Base-by-base conservation (phyloP, 2,113 vertebrate genomes). In the Clarias batrachus region DNA sequence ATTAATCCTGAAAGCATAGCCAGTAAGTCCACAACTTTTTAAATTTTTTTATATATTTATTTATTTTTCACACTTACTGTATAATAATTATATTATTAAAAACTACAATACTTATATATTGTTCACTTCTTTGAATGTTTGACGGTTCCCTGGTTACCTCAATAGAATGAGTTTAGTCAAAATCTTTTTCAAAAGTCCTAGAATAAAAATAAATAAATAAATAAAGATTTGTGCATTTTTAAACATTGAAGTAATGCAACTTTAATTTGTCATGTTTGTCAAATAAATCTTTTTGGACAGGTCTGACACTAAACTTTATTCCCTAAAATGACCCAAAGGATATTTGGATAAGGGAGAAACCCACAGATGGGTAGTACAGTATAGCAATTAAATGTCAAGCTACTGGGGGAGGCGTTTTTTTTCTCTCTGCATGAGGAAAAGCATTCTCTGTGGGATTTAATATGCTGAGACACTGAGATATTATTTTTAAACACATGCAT, bases 341-440 rank as follows among this genome's bases (percentile, higher is more conserved):
- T 23, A 37, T 52, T 25, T 62, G 25, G 71, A 66, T 66, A 68
- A 54, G 3, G 17, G 48, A 66, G 48, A 27, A 78, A 78, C 25
- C 84, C 21, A 62, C 84, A 68, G 30, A 30, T 57, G 76, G n/a
- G 74, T 23, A 33, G 56, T 68, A 81, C n/a, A 17, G 54, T 41
- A 30, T 60, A 9, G 2, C 33, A 12, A 37, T 6, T 74, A 16
- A 9, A 60, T 59, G 52, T 30, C 62, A 16, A n/a, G 23, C 41
- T 76, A 52, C 41, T 30, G 23, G 25, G 21, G 83, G 0, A 41
- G 7, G 56, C 52, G 33, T 14, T 5, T 65, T n/a, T n/a, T 56
- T 60, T 74, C 54, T 37, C 13, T 13, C 25, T 57, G 63, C 66
- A 8, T 62, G 21, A 2, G 66, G 14, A 71, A 82, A 63, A 37